phyloP scores from a whole-genome alignment of 2,113 vertebrate species.

The Pseudonaja textilis region DNA sequence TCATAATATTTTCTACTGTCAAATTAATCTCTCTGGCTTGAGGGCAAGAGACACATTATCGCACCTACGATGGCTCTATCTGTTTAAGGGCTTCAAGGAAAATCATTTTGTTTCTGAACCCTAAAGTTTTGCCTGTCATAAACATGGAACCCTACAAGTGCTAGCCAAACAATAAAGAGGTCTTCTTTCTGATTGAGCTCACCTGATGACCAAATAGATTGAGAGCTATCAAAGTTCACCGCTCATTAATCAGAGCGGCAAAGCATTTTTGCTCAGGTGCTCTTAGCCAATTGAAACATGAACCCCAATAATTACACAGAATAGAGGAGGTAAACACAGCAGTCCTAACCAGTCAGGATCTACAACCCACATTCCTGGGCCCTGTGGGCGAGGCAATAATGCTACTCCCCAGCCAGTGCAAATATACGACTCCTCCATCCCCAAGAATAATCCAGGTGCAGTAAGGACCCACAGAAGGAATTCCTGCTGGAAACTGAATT shows the following conservation, averaged over 20 bases:
- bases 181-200: neutral
- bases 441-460: neutral
- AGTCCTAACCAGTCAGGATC: constrained; percentile 1
- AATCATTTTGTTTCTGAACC: neutral
- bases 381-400: constrained; percentile 5
- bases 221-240: neutral
- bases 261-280: neutral
- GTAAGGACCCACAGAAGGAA: neutral
- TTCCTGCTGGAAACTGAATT: neutral
- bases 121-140: neutral
- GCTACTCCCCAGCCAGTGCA: neutral
- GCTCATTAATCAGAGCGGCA: neutral
- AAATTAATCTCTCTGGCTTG: neutral
- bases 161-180: neutral
- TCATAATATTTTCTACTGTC: neutral
- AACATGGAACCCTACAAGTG: neutral
- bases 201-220: neutral
- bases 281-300: neutral
- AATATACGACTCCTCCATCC: constrained; percentile 12
- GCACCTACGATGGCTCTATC: neutral
- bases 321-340: neutral
- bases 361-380: constrained; percentile 19
- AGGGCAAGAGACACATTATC: neutral
- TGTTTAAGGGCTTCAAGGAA: neutral
- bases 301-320: neutral